phyloP scores from a whole-genome alignment of 1,140 invertebrate species.

The Zelostemma sp. region DNA sequence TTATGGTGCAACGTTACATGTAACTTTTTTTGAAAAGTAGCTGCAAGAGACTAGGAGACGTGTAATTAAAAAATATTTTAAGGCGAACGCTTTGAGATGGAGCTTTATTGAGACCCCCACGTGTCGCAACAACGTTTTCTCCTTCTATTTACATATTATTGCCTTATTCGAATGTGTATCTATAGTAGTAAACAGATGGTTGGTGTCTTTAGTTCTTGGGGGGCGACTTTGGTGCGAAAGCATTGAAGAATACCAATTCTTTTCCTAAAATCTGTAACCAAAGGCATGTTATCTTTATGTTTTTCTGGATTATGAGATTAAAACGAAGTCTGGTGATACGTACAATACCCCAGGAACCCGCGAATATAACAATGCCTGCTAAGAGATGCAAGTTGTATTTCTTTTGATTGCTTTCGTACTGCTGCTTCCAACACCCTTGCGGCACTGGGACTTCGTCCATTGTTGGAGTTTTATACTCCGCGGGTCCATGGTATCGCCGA shows the following conservation, averaged over 20 bases:
- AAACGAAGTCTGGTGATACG: slow-evolving; percentile 3
- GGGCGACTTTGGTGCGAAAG: slow-evolving; percentile 7
- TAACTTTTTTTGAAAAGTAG: slow-evolving; percentile 7
- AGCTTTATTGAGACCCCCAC: slow-evolving; percentile 24
- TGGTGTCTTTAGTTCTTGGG: neutral
- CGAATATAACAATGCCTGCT: neutral
- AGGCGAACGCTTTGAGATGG: slow-evolving; percentile 9
- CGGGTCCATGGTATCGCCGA: neutral
- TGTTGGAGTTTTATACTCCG: slow-evolving; percentile 2
- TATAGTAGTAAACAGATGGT: neutral
- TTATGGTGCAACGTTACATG: slow-evolving; percentile 22
- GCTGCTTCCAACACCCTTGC: slow-evolving; percentile 82
- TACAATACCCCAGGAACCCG: slow-evolving; percentile 10
- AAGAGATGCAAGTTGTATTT: slow-evolving; percentile 23
- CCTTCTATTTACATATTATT: slow-evolving; percentile 12
- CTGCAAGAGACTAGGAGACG: neutral
- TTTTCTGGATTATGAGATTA: neutral
- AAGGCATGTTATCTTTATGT: neutral
- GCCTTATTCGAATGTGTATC: neutral
- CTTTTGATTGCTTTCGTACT: slow-evolving; percentile 76
- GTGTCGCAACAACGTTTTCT: slow-evolving; percentile 11
- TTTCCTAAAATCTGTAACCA: slow-evolving; percentile 2
- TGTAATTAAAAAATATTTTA: slow-evolving; percentile 27
- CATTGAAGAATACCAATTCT: slow-evolving; percentile 12
- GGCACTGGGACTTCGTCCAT: slow-evolving; percentile 75